phyloP scores from a whole-genome alignment of 2,888 invertebrate species.

The Noctua janthina region DNA sequence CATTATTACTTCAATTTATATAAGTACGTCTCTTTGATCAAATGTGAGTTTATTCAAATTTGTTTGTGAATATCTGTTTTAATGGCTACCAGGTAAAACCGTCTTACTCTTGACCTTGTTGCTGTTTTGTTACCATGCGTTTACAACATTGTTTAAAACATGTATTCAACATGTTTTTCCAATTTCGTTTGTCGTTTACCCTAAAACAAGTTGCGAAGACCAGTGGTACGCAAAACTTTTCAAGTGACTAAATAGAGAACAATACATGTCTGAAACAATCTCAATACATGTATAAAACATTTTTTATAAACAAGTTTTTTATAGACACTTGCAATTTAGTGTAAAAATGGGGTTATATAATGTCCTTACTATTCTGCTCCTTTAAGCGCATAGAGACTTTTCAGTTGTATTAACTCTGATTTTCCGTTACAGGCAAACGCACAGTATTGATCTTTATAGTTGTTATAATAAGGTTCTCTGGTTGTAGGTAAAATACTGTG shows the following conservation, averaged over 20 bases:
- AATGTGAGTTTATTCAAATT: constrained; percentile 30
- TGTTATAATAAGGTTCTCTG: not conserved
- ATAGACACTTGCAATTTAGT: not conserved
- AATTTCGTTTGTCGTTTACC: not conserved
- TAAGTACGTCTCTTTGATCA: constrained; percentile 28
- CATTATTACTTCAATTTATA: constrained; percentile 45
- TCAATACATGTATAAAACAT: not conserved
- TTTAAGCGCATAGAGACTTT: not conserved
- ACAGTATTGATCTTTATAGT: not conserved
- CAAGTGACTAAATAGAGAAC: not conserved
- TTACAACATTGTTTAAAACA: not conserved
- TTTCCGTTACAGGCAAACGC: not conserved
- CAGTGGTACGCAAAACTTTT: not conserved
- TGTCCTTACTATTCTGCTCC: not conserved
- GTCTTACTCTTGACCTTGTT: not conserved
- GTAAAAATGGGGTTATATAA: not conserved
- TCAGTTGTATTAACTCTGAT: not conserved
- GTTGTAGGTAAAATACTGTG: not conserved
- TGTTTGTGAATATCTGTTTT: constrained; percentile 21
- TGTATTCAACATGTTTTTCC: not conserved
- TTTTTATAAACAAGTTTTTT: not conserved
- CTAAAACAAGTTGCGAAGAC: not conserved
- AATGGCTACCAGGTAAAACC: constrained; percentile 15
- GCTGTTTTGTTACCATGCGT: not conserved
- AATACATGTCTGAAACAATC: not conserved